phyloP scores from a whole-genome alignment of 2,113 vertebrate genomes.

The Numida meleagris region DNA sequence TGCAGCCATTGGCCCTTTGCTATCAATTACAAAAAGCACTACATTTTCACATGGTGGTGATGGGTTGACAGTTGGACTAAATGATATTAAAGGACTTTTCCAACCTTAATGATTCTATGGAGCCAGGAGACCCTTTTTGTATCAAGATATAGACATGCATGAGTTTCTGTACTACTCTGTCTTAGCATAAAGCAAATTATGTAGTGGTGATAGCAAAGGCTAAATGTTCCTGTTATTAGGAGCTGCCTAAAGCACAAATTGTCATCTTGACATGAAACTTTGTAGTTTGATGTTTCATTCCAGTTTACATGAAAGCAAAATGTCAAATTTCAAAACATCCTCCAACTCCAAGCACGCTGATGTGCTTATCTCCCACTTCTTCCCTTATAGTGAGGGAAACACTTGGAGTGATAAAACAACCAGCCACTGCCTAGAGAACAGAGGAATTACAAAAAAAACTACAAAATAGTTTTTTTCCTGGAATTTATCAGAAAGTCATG shows the following conservation, averaged over 20 bases:
- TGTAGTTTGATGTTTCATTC: neutral
- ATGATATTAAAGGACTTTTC: neutral
- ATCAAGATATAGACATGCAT: neutral
- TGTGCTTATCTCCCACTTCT: neutral
- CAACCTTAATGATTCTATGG: neutral
- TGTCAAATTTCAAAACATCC: neutral
- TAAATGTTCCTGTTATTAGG: neutral
- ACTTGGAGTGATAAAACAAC: neutral
- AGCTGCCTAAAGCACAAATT: neutral
- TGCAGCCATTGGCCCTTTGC: neutral
- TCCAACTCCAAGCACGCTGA: neutral
- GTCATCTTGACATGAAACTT: neutral
- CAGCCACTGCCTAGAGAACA: neutral
- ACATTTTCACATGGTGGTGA: neutral
- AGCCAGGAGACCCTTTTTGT: neutral
- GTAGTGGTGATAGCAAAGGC: neutral
- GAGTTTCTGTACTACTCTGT: neutral
- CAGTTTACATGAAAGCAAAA: neutral
- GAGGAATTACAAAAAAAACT: too few species aligned
- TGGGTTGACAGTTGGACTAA: neutral
- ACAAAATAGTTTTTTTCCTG: neutral
- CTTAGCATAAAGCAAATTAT: neutral
- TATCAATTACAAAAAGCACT: neutral
- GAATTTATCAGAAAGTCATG: neutral
- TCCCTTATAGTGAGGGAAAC: neutral